Base-by-base conservation (phyloP, 2,888 invertebrate species). In the Leptinotarsa rubiginosa region DNA sequence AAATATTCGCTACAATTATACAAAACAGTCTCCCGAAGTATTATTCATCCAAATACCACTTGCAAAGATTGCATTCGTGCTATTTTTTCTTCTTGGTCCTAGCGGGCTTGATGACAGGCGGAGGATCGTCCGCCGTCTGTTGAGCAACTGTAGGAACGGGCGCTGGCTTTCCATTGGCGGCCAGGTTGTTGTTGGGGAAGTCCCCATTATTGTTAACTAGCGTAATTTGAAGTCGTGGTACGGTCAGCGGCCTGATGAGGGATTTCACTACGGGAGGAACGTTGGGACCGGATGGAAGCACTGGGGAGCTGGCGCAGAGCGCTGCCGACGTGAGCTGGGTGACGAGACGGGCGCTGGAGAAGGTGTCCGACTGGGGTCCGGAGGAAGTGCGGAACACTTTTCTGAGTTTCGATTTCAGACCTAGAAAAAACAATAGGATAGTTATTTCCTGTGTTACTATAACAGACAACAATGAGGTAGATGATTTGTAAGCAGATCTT, bases 301-400 rank as follows among this genome's bases (percentile, higher is more conserved):
- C 91, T 3, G 91, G 91, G 70, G 90, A 90, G 81, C 90, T 91
- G 52, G 91, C 91, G 84, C 91, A 91, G 16, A 91, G 86, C 1
- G 91, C 91, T 1, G 92, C 91, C 68, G 90, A 89, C 25, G 91
- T 91, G 69, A 91, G 85, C 81, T 91, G 91, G 20, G 90, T 89
- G 41, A 91, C 90, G 72, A 91, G 81, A 16, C 89, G 87, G 76
- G 89, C 89, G 80, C 87, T 89, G 69, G 88, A 88, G 72, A 84
- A 83, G 20, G 83, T 80, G 77, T 89, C 88, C 59, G 82, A 83
- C 56, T 83, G 84, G 68, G 87, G 88, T 56, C 88, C 88, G 82
- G 90, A 89, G 82, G 89, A 89, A 79, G 90, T 90, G 70, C 91
- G 89, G 82, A 91, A 91, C 68, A 91, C 91, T 80, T 89, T 89